Evolutionary conservation across 2,888 invertebrate species (phyloP).

Genomic region (Eilema griseolum): DNA sequence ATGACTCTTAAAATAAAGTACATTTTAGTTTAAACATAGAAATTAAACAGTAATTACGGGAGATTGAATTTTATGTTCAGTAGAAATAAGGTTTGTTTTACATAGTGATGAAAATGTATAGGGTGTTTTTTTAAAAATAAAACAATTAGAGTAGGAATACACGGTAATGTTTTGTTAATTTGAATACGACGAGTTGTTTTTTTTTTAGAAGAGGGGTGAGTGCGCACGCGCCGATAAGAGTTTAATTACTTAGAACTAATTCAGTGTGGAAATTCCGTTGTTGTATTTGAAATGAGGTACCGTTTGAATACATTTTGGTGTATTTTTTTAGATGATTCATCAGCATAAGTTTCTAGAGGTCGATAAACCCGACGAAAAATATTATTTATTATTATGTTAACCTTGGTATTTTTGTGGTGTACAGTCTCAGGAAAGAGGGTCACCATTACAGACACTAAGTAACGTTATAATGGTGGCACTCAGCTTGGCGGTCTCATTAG

Average conservation of each 20-base stretch:
- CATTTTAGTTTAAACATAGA: slow-evolving; percentile 30
- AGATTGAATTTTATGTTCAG: slow-evolving; percentile 26
- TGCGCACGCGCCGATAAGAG: slow-evolving; percentile 82
- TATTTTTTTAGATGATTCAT: slow-evolving; percentile 23
- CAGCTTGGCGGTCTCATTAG: too few relatives aligned
- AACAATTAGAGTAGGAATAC: slow-evolving; percentile 80
- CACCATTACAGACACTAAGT: too few relatives aligned
- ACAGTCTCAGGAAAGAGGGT: too few relatives aligned
- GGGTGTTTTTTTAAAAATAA: slow-evolving; percentile 61
- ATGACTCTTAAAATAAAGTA: not conserved
- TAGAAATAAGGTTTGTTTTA: rapidly evolving
- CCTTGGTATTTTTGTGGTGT: too few relatives aligned
- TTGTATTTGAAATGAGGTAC: slow-evolving; percentile 63
- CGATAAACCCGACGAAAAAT: not conserved
- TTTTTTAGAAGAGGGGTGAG: slow-evolving; percentile 68
- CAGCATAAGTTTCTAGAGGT: not conserved
- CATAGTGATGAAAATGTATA: slow-evolving; percentile 1
- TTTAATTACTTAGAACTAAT: slow-evolving; percentile 86
- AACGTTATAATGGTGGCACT: too few relatives aligned
- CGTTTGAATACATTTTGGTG: slow-evolving; percentile 38
- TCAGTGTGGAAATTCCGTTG: slow-evolving; percentile 74
- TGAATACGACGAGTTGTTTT: slow-evolving; percentile 77
- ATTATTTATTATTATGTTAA: too few relatives aligned
- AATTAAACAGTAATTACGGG: slow-evolving; percentile 24
- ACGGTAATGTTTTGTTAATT: slow-evolving; percentile 86